Evolutionary conservation across 2,797 vertebrate genomes (phyloP), one percentile per base, ranked within the genome.

Genomic region (Cirrhinus molitorella): DNA sequence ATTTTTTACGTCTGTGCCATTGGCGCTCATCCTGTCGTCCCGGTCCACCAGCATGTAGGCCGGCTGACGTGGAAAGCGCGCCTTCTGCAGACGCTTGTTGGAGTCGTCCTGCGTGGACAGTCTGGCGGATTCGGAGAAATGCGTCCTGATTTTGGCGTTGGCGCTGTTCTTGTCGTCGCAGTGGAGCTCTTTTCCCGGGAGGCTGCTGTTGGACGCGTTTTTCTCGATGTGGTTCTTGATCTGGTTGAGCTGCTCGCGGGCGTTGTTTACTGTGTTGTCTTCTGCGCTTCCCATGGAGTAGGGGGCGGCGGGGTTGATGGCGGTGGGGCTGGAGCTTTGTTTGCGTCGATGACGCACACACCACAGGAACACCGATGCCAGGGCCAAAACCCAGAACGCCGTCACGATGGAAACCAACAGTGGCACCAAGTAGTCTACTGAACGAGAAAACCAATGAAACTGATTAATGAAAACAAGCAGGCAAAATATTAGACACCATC

Each of bases 141-240:
- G 88, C 7, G 95, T 96, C 94, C 95, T 95, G 92, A 95, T 95
- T 94, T 96, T 96, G 86, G 96, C 95, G 13, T 96, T 95, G 93
- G 96, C 95, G 0, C 95, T 93, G 92, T 97, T 98, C 92, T 97
- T 97, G 94, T 94, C 96, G 70, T 96, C 95, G 0, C 95, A 95
- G 19, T 82, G 83, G 17, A 74, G 86, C 91, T 96, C 96, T 91
- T 95, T 96, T 65, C 93, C 93, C 0, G 94, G 94, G 53, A 95
- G 94, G 68, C 94, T 92, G 0, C 94, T 91, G 0, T 93, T 95
- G 43, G 94, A 88, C 0, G 93, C 93, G 0, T 94, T 96, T 82
- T 97, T 98, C 93, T 97, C 96, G 0, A 98, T 97, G 81, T 96
- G 96, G 92, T 98, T 98, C 88, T 96, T 97, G 77, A 98, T 98